phyloP scores from a whole-genome alignment of 2,797 vertebrate genomes.

The Fundulus diaphanus region DNA sequence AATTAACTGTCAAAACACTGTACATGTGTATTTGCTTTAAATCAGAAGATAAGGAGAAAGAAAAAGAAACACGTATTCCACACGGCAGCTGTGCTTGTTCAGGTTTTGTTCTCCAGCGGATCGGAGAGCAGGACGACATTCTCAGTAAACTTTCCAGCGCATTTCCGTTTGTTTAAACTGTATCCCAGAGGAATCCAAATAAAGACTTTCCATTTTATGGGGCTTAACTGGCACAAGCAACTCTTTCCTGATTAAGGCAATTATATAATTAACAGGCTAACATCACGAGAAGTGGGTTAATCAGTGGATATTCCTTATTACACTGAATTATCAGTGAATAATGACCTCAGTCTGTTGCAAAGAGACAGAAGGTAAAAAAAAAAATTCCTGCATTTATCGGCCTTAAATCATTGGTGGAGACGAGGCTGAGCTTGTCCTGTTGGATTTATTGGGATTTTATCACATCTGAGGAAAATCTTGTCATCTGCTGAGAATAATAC shows the following conservation, averaged over 20 bases:
- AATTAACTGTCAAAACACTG: neutral
- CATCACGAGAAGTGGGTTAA: neutral
- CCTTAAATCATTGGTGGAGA: constrained; percentile 7
- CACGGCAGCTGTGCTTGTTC: constrained; percentile 5
- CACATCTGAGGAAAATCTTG: neutral
- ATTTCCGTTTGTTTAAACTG: constrained; percentile 13
- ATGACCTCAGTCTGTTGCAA: constrained; percentile 30
- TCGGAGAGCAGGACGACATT: constrained; percentile 7
- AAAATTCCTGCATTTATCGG: neutral
- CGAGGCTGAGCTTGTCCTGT: neutral
- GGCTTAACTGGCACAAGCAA: neutral
- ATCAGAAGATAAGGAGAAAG: neutral
- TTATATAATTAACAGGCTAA: neutral
- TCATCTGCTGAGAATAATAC: neutral
- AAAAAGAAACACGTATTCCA: neutral
- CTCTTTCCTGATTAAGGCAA: neutral
- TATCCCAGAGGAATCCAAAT: neutral
- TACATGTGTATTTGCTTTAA: neutral
- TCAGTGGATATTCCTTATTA: neutral
- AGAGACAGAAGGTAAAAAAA: neutral
- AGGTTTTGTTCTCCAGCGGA: neutral
- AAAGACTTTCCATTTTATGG: neutral
- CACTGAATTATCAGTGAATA: constrained; percentile 4
- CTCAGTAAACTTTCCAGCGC: neutral
- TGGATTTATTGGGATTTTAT: neutral